These are phyloP conservation scores for Callionymus lyra DNA, from an alignment of 2,113 vertebrate genomes.

Conservation along the genomic window DNA sequence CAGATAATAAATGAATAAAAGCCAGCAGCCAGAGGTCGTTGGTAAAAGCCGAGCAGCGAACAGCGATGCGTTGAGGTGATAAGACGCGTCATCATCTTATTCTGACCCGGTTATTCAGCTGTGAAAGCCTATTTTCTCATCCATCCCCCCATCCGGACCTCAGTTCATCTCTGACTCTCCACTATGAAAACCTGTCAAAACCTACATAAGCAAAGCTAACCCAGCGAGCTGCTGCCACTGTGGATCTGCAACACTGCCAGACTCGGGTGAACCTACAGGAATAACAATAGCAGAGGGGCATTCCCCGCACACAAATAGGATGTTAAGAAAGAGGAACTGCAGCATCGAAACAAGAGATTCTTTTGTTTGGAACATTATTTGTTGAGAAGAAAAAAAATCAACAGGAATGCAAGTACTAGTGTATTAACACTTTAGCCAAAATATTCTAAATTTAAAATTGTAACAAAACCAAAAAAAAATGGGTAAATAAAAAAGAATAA, in stretches of 20 bases:
- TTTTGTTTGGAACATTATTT: too few relatives aligned
- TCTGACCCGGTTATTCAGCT: conserved; percentile 62
- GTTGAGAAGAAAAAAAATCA: too few relatives aligned
- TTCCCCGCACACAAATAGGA: conserved; percentile 13
- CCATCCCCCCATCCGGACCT: conserved; percentile 2
- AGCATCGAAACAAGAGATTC: too few relatives aligned
- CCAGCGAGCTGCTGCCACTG: conserved; percentile 8
- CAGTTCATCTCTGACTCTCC: conserved; percentile 6
- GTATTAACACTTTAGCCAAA: too few relatives aligned
- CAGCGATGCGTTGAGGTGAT: conserved; percentile 37
- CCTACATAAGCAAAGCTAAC: conserved; percentile 19
- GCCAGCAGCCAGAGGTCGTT: conserved; percentile 9
- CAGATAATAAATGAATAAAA: conserved; percentile 1
- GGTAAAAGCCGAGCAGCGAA: conserved; percentile 31
- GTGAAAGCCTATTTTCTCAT: conserved; percentile 23
- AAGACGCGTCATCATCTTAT: conserved; percentile 44
- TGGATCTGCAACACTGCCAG: conserved; percentile 21
- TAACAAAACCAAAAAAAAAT: too few relatives aligned
- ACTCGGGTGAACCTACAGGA: conserved; percentile 20
- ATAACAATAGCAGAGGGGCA: conserved; percentile 20
- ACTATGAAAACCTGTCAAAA: conserved; percentile 10
- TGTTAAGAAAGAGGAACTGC: too few relatives aligned
- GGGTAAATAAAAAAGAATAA: too few relatives aligned
- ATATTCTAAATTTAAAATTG: too few relatives aligned
- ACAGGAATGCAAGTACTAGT: too few relatives aligned